A percentile compares a stretch with the other conserved stretches of the same genome.
These are phyloP conservation scores for Brachionus sp. DNA, from an alignment of 1,140 invertebrate genomes.

Conservation along the genomic window DNA sequence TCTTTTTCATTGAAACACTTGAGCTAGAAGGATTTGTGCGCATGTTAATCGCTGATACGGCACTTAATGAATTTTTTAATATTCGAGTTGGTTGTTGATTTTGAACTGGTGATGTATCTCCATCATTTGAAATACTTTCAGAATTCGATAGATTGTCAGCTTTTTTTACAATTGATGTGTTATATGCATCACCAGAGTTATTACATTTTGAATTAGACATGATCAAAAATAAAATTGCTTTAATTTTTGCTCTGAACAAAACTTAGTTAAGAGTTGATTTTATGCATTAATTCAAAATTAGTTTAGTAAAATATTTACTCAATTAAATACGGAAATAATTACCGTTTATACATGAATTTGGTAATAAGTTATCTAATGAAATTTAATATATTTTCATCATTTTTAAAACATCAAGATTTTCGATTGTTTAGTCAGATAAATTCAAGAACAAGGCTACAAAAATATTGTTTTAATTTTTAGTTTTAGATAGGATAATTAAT, in stretches of 20 bases:
- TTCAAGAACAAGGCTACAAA: background rate
- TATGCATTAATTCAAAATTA: background rate
- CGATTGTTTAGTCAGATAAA: background rate
- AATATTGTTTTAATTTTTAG: background rate
- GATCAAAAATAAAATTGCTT: background rate
- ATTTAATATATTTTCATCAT: conserved; percentile 2
- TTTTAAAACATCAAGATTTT: background rate
- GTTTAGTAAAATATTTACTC: background rate
- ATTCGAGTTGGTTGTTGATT: background rate
- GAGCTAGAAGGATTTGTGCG: background rate
- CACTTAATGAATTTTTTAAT: background rate
- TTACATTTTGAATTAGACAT: background rate
- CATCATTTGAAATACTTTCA: background rate
- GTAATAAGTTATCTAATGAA: background rate
- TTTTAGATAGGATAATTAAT: background rate
- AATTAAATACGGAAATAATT: conserved; percentile 30
- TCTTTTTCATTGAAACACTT: background rate
- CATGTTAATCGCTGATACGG: background rate
- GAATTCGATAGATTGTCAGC: background rate
- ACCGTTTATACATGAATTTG: background rate
- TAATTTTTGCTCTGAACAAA: background rate
- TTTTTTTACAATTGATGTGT: background rate
- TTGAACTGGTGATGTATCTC: background rate
- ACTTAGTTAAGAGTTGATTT: background rate
- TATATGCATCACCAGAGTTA: background rate